Base-by-base conservation (phyloP, 2,113 vertebrate species). In the Anolis carolinensis region DNA sequence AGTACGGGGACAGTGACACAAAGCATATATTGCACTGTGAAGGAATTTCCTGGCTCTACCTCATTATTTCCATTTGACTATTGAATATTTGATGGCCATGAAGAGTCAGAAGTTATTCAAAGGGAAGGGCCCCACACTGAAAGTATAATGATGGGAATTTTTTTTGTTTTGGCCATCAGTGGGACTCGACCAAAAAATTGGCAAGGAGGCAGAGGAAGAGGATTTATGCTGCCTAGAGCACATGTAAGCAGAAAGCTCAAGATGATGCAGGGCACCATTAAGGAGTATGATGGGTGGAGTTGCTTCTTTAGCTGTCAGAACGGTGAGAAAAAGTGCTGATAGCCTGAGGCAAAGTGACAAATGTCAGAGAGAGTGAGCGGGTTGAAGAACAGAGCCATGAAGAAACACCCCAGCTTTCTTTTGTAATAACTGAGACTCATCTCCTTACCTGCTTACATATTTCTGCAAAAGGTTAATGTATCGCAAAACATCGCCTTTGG, bases 241-340 rank as follows among this genome's bases (percentile, higher is more conserved):
- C 32, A 25, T 36, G 50, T n/a, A 59, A 83, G 87, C 89, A 88
- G 79, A 82, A 59, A 89, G 87, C n/a, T 73, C 81, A 68, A 72
- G 62, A 36, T 63, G 84, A 87, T 89, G 89, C 91, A 92, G 86
- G 90, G 86, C 70, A 44, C 20, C 67, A 59, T 39, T 86, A 77
- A 81, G 81, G 84, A 87, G 71, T 55, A 75, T 92, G 84, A 73
- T 84, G 79, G 92, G 86, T 90, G 90, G 89, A 92, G 90, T 85
- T 83, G 79, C 52, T 77, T 84, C 63, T 65, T 27, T 79, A 75
- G 79, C 86, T 86, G 86, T 62, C 36, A 81, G 62, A 82, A 50
- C 13, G 14, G 14, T 70, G 81, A 79, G 30, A 7, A 67, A 76
- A 30, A 62, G 44, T 21, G 30, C 88, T 85, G 77, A 34, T 62